Percentiles rank a stretch among this genome's conserved stretches.
Evolutionary conservation across 2,113 vertebrate genomes (phyloP).

Genomic region (Rhinichthys klamathensis): DNA sequence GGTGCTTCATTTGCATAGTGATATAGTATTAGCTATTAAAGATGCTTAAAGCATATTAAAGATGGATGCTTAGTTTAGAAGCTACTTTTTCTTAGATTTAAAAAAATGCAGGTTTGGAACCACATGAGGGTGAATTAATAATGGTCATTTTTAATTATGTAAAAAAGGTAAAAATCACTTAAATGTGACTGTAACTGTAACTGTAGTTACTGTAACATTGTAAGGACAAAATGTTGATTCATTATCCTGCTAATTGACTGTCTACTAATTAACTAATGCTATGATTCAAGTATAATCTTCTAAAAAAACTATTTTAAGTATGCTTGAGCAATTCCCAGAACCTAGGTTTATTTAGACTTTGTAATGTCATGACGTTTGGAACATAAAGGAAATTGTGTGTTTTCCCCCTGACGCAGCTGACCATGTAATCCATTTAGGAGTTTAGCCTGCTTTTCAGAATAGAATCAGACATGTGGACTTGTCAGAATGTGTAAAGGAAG

Average conservation of each 20-base stretch:
- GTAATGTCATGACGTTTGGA: not conserved
- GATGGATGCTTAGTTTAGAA: not conserved
- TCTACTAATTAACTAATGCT: not conserved
- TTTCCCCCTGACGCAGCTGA: not conserved
- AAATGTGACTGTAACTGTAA: not conserved
- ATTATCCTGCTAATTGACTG: not conserved
- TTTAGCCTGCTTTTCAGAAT: constrained; percentile 15
- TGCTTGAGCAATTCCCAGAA: not conserved
- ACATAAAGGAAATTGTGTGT: not conserved
- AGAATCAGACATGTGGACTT: constrained; percentile 22
- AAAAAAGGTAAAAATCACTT: not conserved
- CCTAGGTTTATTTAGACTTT: not conserved
- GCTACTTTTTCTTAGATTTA: not conserved
- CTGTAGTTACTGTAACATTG: not conserved
- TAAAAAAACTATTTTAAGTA: not conserved
- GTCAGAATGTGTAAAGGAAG: not conserved
- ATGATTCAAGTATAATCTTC: not conserved
- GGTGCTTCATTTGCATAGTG: not conserved
- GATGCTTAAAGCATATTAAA: not conserved
- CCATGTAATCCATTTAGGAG: constrained; percentile 37
- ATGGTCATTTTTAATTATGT: no score
- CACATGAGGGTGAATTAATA: not conserved
- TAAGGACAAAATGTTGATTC: not conserved
- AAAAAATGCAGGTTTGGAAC: not conserved
- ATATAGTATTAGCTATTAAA: not conserved